These are phyloP conservation scores for Drosophila bocki DNA, from an alignment of 1,140 invertebrate species.

Conservation along the genomic window DNA sequence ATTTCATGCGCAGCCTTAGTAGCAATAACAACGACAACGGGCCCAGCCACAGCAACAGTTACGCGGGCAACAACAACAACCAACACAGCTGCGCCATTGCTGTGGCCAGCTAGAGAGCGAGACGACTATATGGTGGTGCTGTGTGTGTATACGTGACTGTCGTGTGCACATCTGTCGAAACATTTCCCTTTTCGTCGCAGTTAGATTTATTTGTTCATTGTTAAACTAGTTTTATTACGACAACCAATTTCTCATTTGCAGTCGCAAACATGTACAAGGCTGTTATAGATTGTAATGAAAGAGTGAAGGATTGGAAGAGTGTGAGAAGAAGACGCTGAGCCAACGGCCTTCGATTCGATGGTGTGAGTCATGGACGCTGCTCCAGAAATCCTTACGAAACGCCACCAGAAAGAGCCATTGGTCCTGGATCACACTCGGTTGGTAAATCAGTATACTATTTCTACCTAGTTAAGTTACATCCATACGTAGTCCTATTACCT, in stretches of 20 bases:
- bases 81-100: slow-evolving; percentile 59
- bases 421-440: slow-evolving; percentile 75
- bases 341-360: slow-evolving; percentile 66
- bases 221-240: slow-evolving; percentile 84
- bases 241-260: slow-evolving; percentile 84
- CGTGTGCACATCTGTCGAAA: slow-evolving; percentile 36
- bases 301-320: slow-evolving; percentile 66
- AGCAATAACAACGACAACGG: slow-evolving; percentile 37
- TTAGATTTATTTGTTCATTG: slow-evolving; percentile 50
- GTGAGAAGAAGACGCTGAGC: slow-evolving; percentile 61
- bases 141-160: slow-evolving; percentile 17
- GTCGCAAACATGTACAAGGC: slow-evolving; percentile 74
- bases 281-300: slow-evolving; percentile 74
- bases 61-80: slow-evolving; percentile 30
- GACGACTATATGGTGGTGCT: slow-evolving; percentile 47
- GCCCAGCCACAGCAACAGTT: slow-evolving; percentile 25
- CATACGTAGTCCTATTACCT: slow-evolving; percentile 5
- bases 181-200: slow-evolving; percentile 33
- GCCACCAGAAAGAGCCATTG: slow-evolving; percentile 64
- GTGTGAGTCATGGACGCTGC: slow-evolving; percentile 69
- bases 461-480: slow-evolving; percentile 27
- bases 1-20: slow-evolving; percentile 79
- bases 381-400: slow-evolving; percentile 47
- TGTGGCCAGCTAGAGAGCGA: slow-evolving; percentile 69
- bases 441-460: slow-evolving; percentile 70